Evolutionary conservation across 2,113 vertebrate genomes (phyloP), one percentile per base, ranked within the genome.

Genomic region (Stictonetta naevosa): DNA sequence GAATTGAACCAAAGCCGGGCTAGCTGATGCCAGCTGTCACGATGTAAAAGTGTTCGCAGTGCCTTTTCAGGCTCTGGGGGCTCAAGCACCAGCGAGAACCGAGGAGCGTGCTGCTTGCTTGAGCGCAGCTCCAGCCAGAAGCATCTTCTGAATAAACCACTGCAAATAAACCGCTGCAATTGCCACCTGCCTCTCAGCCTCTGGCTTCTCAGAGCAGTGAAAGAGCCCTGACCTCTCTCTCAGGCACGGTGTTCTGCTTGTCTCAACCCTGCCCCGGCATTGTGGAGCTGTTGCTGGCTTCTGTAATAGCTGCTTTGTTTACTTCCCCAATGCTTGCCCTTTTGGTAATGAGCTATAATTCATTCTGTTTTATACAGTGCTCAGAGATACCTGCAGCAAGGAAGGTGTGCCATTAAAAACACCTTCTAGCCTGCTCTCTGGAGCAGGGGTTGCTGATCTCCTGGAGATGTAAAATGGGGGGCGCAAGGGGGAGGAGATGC

Each of bases 291-390:
- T 28, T 83, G 62, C 74, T 93, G 86, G 55, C 33, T 13, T 66
- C 87, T 4, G 1, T 69, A 86, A 59, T 52, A 89, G 83, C 88
- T 59, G 64, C 7, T 21, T 94, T 95, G 92, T 96, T 97, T 97
- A 88, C 81, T 85, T 94, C 88, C 69, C 75, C 16, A 59, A 64
- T 5, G 34, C 63, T 78, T 94, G 92, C 88, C 90, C 94, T 97
- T 88, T 92, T 64, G 38, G 44, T 95, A 90, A 95, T 26, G 83
- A 95, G 88, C 82, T 89, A 20, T 86, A 89, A 95, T 91, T 92
- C 86, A 92, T 56, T 63, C 44, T 93, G 79, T 20, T 92, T 81
- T 40, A 17, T 15, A 11, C 73, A 53, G 83, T 42, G 58, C 69
- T 60, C 7, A 0, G 58, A 86, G 82, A 42, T 71, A 95, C 78